These are phyloP conservation scores for Podabrus alpinus DNA, from an alignment of 2,888 invertebrate species.

Conservation along the genomic window DNA sequence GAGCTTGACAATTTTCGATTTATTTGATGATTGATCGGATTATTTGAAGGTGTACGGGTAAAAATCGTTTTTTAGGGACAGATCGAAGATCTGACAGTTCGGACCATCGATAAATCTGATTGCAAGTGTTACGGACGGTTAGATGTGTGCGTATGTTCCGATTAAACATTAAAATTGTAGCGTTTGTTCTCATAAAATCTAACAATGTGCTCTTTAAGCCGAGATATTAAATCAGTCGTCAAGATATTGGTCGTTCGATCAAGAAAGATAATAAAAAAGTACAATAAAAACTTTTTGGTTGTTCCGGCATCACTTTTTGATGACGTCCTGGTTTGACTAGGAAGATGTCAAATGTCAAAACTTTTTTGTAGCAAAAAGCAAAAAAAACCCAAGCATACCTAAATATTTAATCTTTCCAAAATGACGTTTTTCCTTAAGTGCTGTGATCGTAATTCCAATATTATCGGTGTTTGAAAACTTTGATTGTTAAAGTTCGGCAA, in stretches of 20 bases:
- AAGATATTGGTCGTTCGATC: neutral
- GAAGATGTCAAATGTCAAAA: neutral
- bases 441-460: neutral
- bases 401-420: neutral
- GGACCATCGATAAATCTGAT: no score
- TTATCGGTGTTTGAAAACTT: neutral
- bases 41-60: no score
- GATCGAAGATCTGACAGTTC: no score
- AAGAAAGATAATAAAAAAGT: neutral
- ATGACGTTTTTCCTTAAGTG: neutral
- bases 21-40: neutral
- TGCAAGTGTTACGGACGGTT: no score
- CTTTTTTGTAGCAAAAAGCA: neutral
- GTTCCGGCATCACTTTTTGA: neutral
- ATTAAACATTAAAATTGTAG: no score
- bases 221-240: neutral
- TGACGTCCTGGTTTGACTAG: neutral
- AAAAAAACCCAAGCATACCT: neutral
- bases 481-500: neutral
- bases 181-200: no score
- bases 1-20: no score
- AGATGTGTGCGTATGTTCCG: no score
- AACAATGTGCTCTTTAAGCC: neutral
- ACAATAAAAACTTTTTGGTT: neutral
- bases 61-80: no score